Evolutionary conservation across 2,113 vertebrate species (phyloP), one percentile per base, ranked within the genome.

Genomic region (Chaenogobius annularis): DNA sequence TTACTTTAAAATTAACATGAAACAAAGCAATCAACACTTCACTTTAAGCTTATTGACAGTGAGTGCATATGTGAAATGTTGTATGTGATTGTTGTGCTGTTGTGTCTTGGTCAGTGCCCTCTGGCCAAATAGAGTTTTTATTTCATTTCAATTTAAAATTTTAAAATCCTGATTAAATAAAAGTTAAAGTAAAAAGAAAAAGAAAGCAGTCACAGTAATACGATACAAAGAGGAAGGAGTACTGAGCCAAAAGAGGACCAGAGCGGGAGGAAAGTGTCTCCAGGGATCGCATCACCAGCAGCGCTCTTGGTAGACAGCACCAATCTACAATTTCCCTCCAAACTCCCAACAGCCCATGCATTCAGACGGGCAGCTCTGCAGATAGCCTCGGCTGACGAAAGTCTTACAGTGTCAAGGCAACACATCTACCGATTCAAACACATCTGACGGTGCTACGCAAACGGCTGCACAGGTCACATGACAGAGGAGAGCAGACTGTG

Each of bases 351-450:
- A 69, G 82, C 74, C 72, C 77, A 66, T 66, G 70, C 75, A 79
- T 79, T 77, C 70, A 83, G 79, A 78, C 78, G 43, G 40, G 78
- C 75, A 87, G 81, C 76, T 66, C 73, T 54, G 85, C 87, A 91
- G 80, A 95, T 81, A 78, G 82, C 82, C 77, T 59, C 54, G 56
- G 85, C 92, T 92, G 93, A 93, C 58, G 87, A 92, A 92, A 93
- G 88, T 89, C 89, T 93, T 90, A 87, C 90, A 88, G 79, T 58
- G 35, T 52, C 74, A 70, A 87, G 88, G 92, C 86, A 93, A 92
- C 86, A 88, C 71, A 68, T 5, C 73, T 64, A 59, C 61, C 19
- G 9, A 35, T 77, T 74, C 62, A 58, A 75, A 79, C 75, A 73
- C 75, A 85, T 76, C 79, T 74, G 74, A 89, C 86, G 84, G 80